Conservation (phyloP, 1,140 invertebrate genomes). For the Nasonia giraulti region DNA sequence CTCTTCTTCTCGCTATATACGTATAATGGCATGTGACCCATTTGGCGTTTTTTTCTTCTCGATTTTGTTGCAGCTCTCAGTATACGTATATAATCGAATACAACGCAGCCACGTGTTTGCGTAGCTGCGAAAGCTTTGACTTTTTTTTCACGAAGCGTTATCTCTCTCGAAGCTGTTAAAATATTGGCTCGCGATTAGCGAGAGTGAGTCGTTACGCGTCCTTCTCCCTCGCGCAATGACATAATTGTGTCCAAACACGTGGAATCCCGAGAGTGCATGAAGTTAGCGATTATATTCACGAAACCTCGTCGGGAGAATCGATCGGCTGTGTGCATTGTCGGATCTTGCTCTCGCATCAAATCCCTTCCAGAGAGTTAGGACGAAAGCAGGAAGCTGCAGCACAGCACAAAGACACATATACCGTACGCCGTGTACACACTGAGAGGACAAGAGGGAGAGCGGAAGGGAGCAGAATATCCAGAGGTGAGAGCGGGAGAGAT, state of each 20-base stretch:
- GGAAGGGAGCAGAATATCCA: background rate
- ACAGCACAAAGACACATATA: background rate
- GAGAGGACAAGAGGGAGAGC: background rate
- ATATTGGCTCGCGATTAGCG: slow-evolving; percentile 13
- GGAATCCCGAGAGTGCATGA: background rate
- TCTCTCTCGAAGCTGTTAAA: background rate
- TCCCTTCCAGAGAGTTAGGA: no score
- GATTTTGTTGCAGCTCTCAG: background rate
- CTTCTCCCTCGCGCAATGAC: background rate
- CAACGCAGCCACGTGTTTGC: background rate
- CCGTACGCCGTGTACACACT: background rate
- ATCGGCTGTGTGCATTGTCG: background rate
- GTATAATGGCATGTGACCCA: background rate
- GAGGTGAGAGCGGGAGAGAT: background rate
- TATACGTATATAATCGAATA: background rate
- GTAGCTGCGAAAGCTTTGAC: background rate
- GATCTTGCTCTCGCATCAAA: background rate
- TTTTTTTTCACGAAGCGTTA: background rate
- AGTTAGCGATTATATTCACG: no score
- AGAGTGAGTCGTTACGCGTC: background rate
- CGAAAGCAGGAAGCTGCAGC: background rate
- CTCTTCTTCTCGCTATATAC: background rate
- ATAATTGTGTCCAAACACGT: background rate
- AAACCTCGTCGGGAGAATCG: background rate
- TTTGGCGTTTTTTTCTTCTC: background rate